phyloP scores from a whole-genome alignment of 2,888 invertebrate genomes.

The Liposcelis brunnea region DNA sequence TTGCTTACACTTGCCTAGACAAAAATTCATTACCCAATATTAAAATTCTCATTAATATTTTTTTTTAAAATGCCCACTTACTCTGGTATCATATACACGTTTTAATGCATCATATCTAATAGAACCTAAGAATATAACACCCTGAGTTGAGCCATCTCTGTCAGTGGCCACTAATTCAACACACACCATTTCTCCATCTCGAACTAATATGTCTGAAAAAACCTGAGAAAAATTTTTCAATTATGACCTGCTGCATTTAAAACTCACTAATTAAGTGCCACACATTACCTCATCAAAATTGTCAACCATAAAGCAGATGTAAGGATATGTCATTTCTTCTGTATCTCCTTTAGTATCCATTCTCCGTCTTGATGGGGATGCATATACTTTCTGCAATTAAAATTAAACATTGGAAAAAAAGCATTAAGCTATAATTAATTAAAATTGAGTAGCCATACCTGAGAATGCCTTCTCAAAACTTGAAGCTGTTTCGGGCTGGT shows the following conservation, averaged over 20 bases:
- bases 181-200: slow-evolving; percentile 98
- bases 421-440: neutral
- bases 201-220: slow-evolving; percentile 90
- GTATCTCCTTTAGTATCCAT: slow-evolving; percentile 98
- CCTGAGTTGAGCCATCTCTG: slow-evolving; percentile 66
- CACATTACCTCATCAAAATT: slow-evolving; percentile 99
- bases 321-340: slow-evolving; percentile 97
- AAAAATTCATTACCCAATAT: neutral
- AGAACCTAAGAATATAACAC: slow-evolving; percentile 92
- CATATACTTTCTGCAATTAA: slow-evolving; percentile 59
- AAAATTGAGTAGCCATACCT: slow-evolving; percentile 31
- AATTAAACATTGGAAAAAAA: slow-evolving; percentile 7
- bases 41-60: neutral
- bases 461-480: slow-evolving; percentile 79
- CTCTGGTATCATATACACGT: slow-evolving; percentile 89
- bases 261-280: no score
- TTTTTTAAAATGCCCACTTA: slow-evolving; percentile 31
- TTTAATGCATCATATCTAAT: slow-evolving; percentile 95
- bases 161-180: slow-evolving; percentile 93
- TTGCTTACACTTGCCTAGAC: slow-evolving; percentile 74
- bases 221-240: slow-evolving; percentile 32
- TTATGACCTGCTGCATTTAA: neutral
- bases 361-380: slow-evolving; percentile 87
- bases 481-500: slow-evolving; percentile 96
- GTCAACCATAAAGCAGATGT: slow-evolving; percentile 98